Conservation (phyloP, 2,797 vertebrate genomes). For the Arnoldichthys spilopterus region DNA sequence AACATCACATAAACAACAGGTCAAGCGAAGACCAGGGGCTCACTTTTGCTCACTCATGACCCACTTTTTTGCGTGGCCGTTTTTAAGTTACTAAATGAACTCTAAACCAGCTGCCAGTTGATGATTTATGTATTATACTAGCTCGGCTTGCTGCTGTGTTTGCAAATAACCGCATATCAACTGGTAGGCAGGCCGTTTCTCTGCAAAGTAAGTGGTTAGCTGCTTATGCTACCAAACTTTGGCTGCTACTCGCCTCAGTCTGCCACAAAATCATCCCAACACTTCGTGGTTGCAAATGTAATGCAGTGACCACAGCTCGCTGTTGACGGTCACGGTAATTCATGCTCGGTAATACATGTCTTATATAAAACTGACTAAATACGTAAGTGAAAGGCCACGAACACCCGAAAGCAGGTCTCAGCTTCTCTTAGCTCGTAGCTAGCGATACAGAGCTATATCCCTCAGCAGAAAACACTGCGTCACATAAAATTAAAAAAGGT, state of each 20-base stretch:
- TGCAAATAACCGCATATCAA: background rate
- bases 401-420: background rate
- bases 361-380: background rate
- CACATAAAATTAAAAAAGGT: background rate
- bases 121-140: background rate
- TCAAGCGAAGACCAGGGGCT: background rate
- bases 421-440: background rate
- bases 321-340: background rate
- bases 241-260: background rate
- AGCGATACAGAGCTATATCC: background rate
- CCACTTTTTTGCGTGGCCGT: no score
- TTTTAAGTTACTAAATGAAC: background rate
- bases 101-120: no score
- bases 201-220: background rate
- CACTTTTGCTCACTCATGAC: background rate
- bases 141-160: background rate
- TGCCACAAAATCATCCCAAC: background rate
- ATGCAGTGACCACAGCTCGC: background rate
- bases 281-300: no score
- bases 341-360: background rate
- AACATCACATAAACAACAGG: background rate
- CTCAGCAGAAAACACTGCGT: constrained; percentile 9
- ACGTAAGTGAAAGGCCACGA: background rate
- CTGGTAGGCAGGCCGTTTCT: background rate
- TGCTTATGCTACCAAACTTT: constrained; percentile 7